Base-by-base conservation (phyloP, 2,113 vertebrate species). In the Asarcornis scutulata region DNA sequence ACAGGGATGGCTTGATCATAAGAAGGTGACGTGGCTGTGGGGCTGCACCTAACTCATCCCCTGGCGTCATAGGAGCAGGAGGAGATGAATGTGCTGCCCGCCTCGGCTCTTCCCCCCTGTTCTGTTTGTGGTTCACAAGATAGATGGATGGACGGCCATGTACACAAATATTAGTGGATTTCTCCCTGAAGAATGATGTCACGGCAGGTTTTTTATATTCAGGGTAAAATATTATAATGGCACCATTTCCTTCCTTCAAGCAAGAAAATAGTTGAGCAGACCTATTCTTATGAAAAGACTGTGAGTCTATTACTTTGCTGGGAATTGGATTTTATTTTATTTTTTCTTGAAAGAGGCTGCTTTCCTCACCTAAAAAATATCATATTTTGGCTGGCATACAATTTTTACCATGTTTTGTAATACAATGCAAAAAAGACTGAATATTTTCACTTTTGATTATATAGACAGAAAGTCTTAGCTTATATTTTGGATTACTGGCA, bases 231-330 rank as follows among this genome's bases (percentile, higher is more conserved):
- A 36, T 79, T 92, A 20, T 88, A 94, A 94, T 62, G 63, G 75
- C 15, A 32, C 27, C 31, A 5, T 83, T 95, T 91, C 63, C 55
- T 88, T 73, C 67, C 86, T 91, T 92, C 84, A 40, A 87, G 77
- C 50, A 89, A 91, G 86, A 76, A 91, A 89, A 69, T 32, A 72
- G 81, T 94, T 80, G 86, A 93, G 66, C 83, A 60, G 46, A 82
- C 83, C 83, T 80, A 6, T 85, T 92, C 50, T 76, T 73, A 50
- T 52, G 87, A 83, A 87, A 92, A 94, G 34, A 62, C 58, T 58
- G 4, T 14, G 31, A 85, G n/a, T 60, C 83, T 92, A 69, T 89
- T 85, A 74, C 74, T 80, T 91, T 53, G 3, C 48, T 74, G 71
- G 50, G 58, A 95, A 92, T 69, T 89, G 34, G 69, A 17, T 72